Base-by-base conservation (phyloP, 2,113 vertebrate species). In the Oxyura jamaicensis region DNA sequence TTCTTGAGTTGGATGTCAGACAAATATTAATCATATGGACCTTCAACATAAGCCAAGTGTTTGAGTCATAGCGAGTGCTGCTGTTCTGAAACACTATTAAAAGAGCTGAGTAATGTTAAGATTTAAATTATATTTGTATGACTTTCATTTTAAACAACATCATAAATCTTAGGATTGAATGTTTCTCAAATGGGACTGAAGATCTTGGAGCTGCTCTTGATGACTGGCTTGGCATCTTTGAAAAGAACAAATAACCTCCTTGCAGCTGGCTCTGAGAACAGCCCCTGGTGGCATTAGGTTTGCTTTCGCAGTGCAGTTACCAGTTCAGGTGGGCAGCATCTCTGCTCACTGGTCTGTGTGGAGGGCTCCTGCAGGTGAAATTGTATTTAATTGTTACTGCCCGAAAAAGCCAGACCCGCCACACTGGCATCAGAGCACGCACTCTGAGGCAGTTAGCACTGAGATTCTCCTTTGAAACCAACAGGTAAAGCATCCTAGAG, bases 11-110 rank as follows among this genome's bases (percentile, higher is more conserved):
- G 44, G 23, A 26, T 58, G 39, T 77, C 39, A 44, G 77, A 41
- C 68, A 90, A 81, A 81, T 96, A 94, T 88, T 96, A 95, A 96
- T 96, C 69, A 36, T 94, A 94, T 82, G 81, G 92, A 93, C 90
- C 88, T 92, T 72, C 62, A 73, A 0, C 5, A 1, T 68, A 92
- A 96, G 73, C 86, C 92, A 81, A 76, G 25, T 89, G 62, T 88
- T 95, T 96, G 86, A 96, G 92, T 96, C 88, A 92, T 41, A 90
- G 36, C 75, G 66, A 90, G 81, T 56, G 22, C 26, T 71, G 36
- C 31, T 86, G 73, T 93, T 96, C 91, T 91, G 74, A 94, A 96
- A 93, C 83, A 58, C 20, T 48, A 39, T 65, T 90, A 41, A 80
- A 93, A 95, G 28, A 82, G 86, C 88, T 94, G 90, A 92, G 84